Percentiles rank a stretch among this genome's conserved stretches.
phyloP scores from a whole-genome alignment of 2,888 invertebrate species.

The Acleris literana region DNA sequence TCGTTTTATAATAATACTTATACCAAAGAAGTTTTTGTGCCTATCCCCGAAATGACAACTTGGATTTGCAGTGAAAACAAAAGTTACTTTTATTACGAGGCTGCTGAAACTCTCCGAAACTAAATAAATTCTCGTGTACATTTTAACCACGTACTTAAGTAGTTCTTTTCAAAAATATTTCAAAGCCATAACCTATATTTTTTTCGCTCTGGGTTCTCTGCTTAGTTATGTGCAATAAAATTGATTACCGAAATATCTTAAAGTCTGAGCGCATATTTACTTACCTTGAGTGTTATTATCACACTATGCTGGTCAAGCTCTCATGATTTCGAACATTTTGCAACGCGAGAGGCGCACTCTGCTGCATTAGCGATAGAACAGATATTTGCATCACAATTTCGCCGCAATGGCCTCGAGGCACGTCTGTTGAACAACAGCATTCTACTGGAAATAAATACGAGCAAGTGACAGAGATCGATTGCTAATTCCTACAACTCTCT shows the following conservation, averaged over 20 bases:
- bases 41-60: slow-evolving; percentile 1
- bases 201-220: no score
- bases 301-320: slow-evolving; percentile 30
- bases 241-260: neutral
- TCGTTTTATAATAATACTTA: no score
- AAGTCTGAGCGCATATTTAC: neutral
- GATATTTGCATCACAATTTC: slow-evolving; percentile 73
- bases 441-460: slow-evolving; percentile 37
- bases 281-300: slow-evolving; percentile 33
- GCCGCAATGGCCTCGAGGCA: slow-evolving; percentile 59
- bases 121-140: no score
- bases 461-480: slow-evolving; percentile 47
- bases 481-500: slow-evolving; percentile 30
- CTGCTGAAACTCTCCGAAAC: no score
- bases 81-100: no score
- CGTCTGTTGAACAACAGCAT: slow-evolving; percentile 46
- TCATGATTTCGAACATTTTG: slow-evolving; percentile 42
- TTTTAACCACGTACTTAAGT: no score
- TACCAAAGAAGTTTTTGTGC: neutral
- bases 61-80: slow-evolving; percentile 6
- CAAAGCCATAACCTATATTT: no score
- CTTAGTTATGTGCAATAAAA: neutral
- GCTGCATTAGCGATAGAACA: slow-evolving; percentile 32
- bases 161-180: no score
- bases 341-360: slow-evolving; percentile 50